Conservation (phyloP, 2,888 invertebrate species). For the Cyaniris semiargus region DNA sequence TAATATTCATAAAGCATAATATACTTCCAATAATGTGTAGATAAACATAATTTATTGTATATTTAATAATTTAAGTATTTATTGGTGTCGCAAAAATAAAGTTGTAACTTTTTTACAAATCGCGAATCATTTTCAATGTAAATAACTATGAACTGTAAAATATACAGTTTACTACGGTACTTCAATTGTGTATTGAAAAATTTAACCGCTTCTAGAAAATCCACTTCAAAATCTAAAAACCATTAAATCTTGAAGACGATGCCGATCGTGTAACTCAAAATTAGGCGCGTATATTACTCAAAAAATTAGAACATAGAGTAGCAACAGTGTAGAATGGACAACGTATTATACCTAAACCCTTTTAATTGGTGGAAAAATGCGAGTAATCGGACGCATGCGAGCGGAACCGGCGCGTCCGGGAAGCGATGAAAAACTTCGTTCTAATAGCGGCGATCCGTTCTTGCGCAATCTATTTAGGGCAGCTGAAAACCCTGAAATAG, state of each 20-base stretch:
- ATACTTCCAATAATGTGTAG: conserved; percentile 20
- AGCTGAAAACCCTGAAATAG: conserved; percentile 33
- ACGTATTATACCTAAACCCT: conserved; percentile 19
- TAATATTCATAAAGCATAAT: neutral
- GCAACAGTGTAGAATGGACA: neutral
- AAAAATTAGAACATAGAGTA: neutral
- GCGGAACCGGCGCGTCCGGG: conserved; percentile 71
- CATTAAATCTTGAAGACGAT: no score
- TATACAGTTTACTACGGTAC: neutral
- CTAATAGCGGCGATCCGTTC: conserved; percentile 49
- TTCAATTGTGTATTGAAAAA: neutral
- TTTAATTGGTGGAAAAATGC: conserved; percentile 38
- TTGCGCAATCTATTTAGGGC: conserved; percentile 50
- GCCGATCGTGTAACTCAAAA: no score
- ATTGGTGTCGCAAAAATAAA: conserved; percentile 3
- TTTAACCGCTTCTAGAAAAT: neutral
- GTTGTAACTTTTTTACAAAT: neutral
- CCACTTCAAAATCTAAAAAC: no score
- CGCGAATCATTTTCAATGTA: neutral
- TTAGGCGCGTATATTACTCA: neutral
- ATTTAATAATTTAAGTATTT: conserved; percentile 10
- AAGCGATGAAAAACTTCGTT: conserved; percentile 60
- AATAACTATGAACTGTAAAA: neutral
- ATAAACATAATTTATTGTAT: conserved; percentile 25
- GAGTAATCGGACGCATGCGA: conserved; percentile 60